These are phyloP conservation scores for Phortica magna DNA, from an alignment of 2,888 invertebrate species.

Conservation along the genomic window DNA sequence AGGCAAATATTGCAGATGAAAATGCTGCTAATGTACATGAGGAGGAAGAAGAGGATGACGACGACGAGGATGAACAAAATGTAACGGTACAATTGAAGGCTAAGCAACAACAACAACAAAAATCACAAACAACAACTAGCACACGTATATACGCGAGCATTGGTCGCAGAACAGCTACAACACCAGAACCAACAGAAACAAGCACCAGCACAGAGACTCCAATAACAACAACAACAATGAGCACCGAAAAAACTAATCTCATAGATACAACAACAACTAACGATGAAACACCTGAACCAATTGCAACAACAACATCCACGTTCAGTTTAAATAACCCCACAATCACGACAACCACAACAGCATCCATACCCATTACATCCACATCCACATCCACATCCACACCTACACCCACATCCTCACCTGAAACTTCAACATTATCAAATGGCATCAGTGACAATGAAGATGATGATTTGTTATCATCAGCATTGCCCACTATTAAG, in stretches of 20 bases:
- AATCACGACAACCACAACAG: conserved; percentile 52
- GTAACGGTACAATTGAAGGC: conserved; percentile 75
- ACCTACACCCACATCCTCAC: conserved; percentile 40
- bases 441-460: conserved; percentile 44
- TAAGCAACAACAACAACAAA: conserved; percentile 62
- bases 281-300: conserved; percentile 70
- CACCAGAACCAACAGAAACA: conserved; percentile 58
- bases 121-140: conserved; percentile 63
- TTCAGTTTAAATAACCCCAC: conserved; percentile 56
- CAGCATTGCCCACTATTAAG: conserved; percentile 43
- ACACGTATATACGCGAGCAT: conserved; percentile 75
- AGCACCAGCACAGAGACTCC: conserved; percentile 49
- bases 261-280: conserved; percentile 61
- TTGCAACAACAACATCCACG: conserved; percentile 62
- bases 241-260: conserved; percentile 52
- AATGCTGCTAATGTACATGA: conserved; percentile 48
- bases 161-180: conserved; percentile 73
- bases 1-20: conserved; percentile 38
- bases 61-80: conserved; percentile 65
- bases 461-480: conserved; percentile 47
- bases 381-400: conserved; percentile 54
- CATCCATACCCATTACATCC: conserved; percentile 57
- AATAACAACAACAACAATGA: conserved; percentile 46
- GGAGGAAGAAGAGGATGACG: conserved; percentile 58
- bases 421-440: conserved; percentile 51